Evolutionary conservation across 2,797 vertebrate genomes (phyloP), one percentile per base, ranked within the genome.

Genomic region (Neomorphus geoffroyi): DNA sequence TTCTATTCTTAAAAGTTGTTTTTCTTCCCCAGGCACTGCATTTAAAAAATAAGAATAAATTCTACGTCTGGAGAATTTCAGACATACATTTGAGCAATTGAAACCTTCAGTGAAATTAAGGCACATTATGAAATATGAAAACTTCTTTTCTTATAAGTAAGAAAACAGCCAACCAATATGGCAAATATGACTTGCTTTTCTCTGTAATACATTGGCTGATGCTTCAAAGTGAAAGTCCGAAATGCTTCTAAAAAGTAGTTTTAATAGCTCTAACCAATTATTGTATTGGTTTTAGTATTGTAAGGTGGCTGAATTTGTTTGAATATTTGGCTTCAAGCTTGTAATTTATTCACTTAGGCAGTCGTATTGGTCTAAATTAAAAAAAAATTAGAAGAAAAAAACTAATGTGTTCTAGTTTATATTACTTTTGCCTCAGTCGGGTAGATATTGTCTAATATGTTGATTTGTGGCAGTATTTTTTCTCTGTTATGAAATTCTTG

Each of bases 1-100:
- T 91, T 93, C 67, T 77, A 3, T 89, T 90, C 88, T 80, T 89
- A 92, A 77, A 85, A 86, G 64, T 79, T 92, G 60, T 92, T 93
- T 92, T 92, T 81, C 67, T 81, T 93, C 78, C 39, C 7, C 53
- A 46, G 93, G 86, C 92, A 35, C 10, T 60, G 58, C 56, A 70
- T 93, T 90, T 64, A 64, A 93, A 83, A 94, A 84, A 46, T 24
- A 89, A 77, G 64, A 77, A 70, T 51, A 86, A 77, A 93, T 62
- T 88, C 58, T 48, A 1, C 51, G 46, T 58, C 81, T 89, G 65
- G 75, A 94, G 91, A 71, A 74, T 83, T 88, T 79, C 73, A 86
- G 70, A 74, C 33, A 60, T 67, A 11, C 21, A 8, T 66, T 60
- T 87, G 39, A 92, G 60, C 60, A 56, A 22, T 27, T 81, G 80